These are phyloP conservation scores for Petrocephalus schoutedeni DNA, from an alignment of 2,797 vertebrate genomes.

Conservation along the genomic window DNA sequence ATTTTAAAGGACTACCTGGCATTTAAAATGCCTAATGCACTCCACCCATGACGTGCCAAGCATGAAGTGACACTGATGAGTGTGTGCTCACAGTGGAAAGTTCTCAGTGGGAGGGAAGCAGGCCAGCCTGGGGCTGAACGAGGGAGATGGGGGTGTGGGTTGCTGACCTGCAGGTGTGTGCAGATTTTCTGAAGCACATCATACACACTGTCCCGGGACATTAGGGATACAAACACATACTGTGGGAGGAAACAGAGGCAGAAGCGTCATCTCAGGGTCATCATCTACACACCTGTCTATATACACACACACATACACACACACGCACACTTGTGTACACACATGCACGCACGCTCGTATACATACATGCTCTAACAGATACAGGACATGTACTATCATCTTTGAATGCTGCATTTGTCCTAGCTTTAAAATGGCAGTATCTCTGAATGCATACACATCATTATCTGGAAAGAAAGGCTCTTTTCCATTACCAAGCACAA, in stretches of 20 bases:
- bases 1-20: background rate
- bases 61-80: background rate
- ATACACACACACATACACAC: background rate
- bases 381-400: background rate
- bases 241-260: slow-evolving; percentile 43
- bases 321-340: background rate
- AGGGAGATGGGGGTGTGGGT: background rate
- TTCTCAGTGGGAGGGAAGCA: background rate
- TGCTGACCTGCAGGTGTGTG: slow-evolving; percentile 83
- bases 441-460: background rate
- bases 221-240: slow-evolving; percentile 91
- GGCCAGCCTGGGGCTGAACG: background rate
- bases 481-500: background rate
- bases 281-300: background rate
- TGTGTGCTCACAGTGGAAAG: background rate
- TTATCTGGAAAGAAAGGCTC: background rate
- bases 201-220: slow-evolving; percentile 89
- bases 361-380: background rate
- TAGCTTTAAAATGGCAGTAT: background rate
- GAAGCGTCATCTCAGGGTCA: background rate
- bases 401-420: background rate
- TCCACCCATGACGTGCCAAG: background rate
- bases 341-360: background rate
- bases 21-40: background rate
- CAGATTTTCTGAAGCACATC: slow-evolving; percentile 86